phyloP scores from a whole-genome alignment of 1,140 invertebrate species.

The Dendroctonus valens region DNA sequence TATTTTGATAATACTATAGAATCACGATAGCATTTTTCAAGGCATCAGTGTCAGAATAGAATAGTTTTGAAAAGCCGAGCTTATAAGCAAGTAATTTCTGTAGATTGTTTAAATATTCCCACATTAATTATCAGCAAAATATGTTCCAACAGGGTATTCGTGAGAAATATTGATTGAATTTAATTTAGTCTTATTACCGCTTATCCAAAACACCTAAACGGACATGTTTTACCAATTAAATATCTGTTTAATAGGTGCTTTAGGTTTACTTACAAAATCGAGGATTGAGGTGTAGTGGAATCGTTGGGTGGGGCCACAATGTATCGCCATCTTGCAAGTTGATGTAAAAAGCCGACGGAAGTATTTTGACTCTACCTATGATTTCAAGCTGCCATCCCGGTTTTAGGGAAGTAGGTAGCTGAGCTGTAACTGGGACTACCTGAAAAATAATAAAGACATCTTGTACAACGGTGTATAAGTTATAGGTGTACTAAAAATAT shows the following conservation, averaged over 20 bases:
- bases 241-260: background rate
- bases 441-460: constrained; percentile 36
- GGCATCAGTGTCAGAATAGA: background rate
- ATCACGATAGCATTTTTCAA: background rate
- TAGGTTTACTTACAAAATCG: constrained; percentile 54
- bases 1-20: background rate
- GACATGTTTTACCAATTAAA: background rate
- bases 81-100: too few species aligned
- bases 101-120: too few species aligned
- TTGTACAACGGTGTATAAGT: too few species aligned
- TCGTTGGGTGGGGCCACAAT: constrained; percentile 62
- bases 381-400: constrained; percentile 57
- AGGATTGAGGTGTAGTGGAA: constrained; percentile 65
- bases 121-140: too few species aligned
- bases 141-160: too few species aligned
- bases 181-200: too few species aligned
- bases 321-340: constrained; percentile 64
- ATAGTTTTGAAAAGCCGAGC: background rate
- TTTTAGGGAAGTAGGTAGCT: constrained; percentile 51
- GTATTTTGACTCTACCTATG: constrained; percentile 59
- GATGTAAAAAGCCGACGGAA: constrained; percentile 66
- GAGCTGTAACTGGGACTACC: constrained; percentile 52
- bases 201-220: too few species aligned
- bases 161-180: too few species aligned
- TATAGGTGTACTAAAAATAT: too few species aligned